phyloP scores from a whole-genome alignment of 1,140 invertebrate species.

The fruit fly (Drosophila melanogaster) region DNA sequence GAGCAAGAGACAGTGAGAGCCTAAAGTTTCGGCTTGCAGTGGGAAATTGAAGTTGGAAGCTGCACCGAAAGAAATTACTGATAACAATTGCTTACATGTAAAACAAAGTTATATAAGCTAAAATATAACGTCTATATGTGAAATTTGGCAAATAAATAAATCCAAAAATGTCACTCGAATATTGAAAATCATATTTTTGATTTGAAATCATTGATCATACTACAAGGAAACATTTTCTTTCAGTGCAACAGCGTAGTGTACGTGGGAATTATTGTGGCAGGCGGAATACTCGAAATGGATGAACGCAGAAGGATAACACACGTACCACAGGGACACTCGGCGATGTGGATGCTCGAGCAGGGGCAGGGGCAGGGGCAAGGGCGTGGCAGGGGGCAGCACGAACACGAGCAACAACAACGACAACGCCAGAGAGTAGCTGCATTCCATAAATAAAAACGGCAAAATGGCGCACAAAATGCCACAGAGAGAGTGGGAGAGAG shows the following conservation, averaged over 20 bases:
- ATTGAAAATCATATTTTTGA: too few species aligned
- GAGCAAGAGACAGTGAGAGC: constrained; percentile 17
- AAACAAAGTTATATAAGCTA: too few species aligned
- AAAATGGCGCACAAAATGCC: constrained; percentile 78
- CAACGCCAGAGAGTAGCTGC: constrained; percentile 67
- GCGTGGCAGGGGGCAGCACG: not conserved
- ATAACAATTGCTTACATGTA: too few species aligned
- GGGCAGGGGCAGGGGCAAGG: not conserved
- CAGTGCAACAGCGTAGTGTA: constrained; percentile 41
- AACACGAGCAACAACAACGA: not conserved
- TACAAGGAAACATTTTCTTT: not conserved
- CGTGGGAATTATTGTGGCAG: constrained; percentile 77
- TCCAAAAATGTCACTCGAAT: too few species aligned
- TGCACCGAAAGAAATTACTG: constrained; percentile 2
- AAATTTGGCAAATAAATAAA: too few species aligned
- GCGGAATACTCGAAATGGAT: constrained; percentile 67
- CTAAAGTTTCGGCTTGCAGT: constrained; percentile 34
- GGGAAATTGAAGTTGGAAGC: constrained; percentile 29
- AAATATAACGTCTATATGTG: too few species aligned
- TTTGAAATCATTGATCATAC: too few species aligned
- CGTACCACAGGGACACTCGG: constrained; percentile 48
- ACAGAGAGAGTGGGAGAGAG: constrained; percentile 10
- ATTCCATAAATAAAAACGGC: constrained; percentile 81
- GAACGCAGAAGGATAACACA: constrained; percentile 70
- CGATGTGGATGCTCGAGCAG: constrained; percentile 6